Percentiles rank a stretch among this genome's conserved stretches.
Evolutionary conservation across 2,797 vertebrate genomes (phyloP).

Genomic region (Poeciliopsis infans): DNA sequence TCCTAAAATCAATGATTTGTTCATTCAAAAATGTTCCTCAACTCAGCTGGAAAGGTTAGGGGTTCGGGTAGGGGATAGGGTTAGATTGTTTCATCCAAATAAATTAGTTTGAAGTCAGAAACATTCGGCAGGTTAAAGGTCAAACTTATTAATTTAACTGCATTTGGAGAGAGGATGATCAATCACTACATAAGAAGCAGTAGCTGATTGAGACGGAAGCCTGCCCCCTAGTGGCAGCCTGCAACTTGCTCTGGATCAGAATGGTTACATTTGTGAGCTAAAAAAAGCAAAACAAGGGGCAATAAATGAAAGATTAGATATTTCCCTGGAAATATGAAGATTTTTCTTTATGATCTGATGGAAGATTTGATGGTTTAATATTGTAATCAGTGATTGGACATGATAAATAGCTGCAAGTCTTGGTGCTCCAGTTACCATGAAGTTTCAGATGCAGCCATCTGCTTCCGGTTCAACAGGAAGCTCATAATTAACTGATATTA

Average conservation of each 20-base stretch:
- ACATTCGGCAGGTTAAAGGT: neutral
- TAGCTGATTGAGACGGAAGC: neutral
- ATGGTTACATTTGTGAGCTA: neutral
- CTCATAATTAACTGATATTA: neutral
- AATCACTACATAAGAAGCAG: neutral
- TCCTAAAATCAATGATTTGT: neutral
- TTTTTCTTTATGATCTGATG: neutral
- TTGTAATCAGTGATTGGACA: neutral
- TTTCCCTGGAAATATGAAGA: neutral
- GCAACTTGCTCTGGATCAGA: neutral
- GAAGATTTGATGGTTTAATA: neutral
- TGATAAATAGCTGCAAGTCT: neutral
- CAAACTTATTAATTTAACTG: neutral
- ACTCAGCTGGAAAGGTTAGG: neutral
- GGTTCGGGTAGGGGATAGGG: too few relatives aligned
- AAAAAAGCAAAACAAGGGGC: neutral
- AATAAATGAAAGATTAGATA: neutral
- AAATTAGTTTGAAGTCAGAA: neutral
- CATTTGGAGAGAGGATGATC: neutral
- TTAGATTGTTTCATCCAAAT: neutral
- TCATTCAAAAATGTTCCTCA: neutral
- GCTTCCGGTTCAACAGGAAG: neutral
- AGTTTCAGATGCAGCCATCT: neutral
- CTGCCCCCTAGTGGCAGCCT: neutral
- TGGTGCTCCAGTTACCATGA: neutral